A percentile compares a stretch with the other conserved stretches of the same genome.
Evolutionary conservation across 1,140 invertebrate genomes (phyloP).

Genomic region (Leucophenga varia): DNA sequence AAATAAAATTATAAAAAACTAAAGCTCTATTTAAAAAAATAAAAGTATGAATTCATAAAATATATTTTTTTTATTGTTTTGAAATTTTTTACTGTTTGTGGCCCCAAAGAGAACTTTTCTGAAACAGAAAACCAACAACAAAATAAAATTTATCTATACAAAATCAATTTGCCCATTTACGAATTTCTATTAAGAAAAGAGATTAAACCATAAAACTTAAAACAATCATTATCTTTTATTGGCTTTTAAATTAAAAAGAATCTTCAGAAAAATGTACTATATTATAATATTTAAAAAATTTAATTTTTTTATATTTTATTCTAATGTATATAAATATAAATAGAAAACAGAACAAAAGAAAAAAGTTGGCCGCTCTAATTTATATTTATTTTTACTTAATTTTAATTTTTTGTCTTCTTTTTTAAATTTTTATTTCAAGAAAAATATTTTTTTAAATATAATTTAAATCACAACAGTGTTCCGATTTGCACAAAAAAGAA

Average conservation of each 20-base stretch:
- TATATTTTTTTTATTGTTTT: too few species aligned
- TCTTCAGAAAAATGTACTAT: slow-evolving; percentile 18
- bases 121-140: slow-evolving; percentile 57
- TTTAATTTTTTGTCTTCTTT: slow-evolving; percentile 7
- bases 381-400: slow-evolving; percentile 16
- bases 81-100: slow-evolving; percentile 61
- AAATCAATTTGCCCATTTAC: background rate
- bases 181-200: background rate
- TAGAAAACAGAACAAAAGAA: too few species aligned
- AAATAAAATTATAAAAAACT: too few species aligned
- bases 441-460: too few species aligned
- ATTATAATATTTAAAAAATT: slow-evolving; percentile 23
- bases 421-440: slow-evolving; percentile 1
- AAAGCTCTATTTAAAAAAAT: too few species aligned
- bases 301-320: slow-evolving; percentile 31
- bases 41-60: too few species aligned
- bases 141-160: slow-evolving; percentile 9
- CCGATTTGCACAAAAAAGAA: too few species aligned
- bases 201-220: background rate
- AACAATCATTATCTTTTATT: slow-evolving; percentile 18
- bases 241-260: too few species aligned
- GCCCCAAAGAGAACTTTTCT: slow-evolving; percentile 68
- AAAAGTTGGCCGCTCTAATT: slow-evolving; percentile 22
- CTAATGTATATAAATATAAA: slow-evolving; percentile 33
- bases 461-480: too few species aligned